phyloP scores from a whole-genome alignment of 2,888 invertebrate genomes.

The Diploptera punctata region DNA sequence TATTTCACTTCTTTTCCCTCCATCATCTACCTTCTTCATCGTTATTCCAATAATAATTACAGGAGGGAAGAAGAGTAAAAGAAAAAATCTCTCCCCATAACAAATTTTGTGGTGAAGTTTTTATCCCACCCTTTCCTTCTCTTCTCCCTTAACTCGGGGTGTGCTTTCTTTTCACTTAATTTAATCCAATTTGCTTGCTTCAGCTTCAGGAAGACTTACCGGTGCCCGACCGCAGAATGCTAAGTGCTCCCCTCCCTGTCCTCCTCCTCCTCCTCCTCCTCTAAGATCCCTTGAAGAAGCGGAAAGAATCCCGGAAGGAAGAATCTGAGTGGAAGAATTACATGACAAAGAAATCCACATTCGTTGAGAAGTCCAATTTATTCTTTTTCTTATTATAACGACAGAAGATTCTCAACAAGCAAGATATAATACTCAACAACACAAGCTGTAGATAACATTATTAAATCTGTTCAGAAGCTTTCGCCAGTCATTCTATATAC shows the following conservation, averaged over 20 bases:
- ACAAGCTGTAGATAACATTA: too few species aligned
- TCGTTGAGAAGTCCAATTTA: constrained; percentile 3
- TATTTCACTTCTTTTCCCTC: constrained; percentile 1
- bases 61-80: neutral
- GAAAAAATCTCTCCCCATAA: constrained; percentile 26
- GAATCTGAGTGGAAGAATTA: constrained; percentile 4
- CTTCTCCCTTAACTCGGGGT: constrained; percentile 23
- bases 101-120: constrained; percentile 40
- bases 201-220: constrained; percentile 33
- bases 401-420: too few species aligned
- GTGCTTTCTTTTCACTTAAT: constrained; percentile 44
- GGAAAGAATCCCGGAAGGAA: constrained; percentile 16
- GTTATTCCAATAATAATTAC: constrained; percentile 24
- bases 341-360: neutral
- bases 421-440: too few species aligned
- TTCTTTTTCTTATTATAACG: neutral
- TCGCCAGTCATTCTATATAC: too few species aligned
- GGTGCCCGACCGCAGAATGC: constrained; percentile 42
- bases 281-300: constrained; percentile 1
- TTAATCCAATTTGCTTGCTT: constrained; percentile 44
- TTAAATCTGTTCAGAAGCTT: too few species aligned
- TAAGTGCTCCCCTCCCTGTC: constrained; percentile 39
- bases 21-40: constrained; percentile 5
- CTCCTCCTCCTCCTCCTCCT: constrained; percentile 2
- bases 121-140: constrained; percentile 18